Evolutionary conservation across 2,888 invertebrate species (phyloP).

Genomic region (Caenorhabditis sp.): DNA sequence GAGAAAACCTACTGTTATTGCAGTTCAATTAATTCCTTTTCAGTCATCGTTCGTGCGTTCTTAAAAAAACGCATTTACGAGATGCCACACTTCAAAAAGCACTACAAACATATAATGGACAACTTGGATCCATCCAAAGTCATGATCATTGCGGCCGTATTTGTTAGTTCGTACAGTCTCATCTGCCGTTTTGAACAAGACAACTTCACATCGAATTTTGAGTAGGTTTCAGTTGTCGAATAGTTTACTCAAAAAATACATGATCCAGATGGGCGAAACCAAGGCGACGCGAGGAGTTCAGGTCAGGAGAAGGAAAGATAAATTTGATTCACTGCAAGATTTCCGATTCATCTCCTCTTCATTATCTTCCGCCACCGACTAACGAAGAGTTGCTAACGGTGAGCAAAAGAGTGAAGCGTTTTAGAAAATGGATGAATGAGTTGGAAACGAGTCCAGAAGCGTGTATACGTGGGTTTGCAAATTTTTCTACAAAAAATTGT

Average conservation of each 20-base stretch:
- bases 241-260: neutral
- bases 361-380: neutral
- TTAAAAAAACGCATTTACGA: neutral
- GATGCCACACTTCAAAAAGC: neutral
- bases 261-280: slow-evolving; percentile 8
- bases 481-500: neutral
- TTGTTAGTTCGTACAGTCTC: neutral
- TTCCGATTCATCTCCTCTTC: neutral
- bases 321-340: neutral
- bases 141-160: neutral
- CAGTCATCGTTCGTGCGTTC: neutral
- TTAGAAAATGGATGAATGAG: neutral
- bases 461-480: neutral
- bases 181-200: neutral
- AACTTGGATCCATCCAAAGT: neutral
- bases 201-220: slow-evolving; percentile 7
- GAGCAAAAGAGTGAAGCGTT: neutral
- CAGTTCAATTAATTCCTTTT: neutral
- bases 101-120: neutral
- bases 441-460: neutral
- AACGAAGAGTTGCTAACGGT: neutral
- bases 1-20: neutral
- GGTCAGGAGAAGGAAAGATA: neutral
- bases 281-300: neutral
- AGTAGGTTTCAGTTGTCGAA: neutral